Evolutionary conservation across 2,113 vertebrate genomes (phyloP), one percentile per base, ranked within the genome.

Genomic region (Rhea pennata): DNA sequence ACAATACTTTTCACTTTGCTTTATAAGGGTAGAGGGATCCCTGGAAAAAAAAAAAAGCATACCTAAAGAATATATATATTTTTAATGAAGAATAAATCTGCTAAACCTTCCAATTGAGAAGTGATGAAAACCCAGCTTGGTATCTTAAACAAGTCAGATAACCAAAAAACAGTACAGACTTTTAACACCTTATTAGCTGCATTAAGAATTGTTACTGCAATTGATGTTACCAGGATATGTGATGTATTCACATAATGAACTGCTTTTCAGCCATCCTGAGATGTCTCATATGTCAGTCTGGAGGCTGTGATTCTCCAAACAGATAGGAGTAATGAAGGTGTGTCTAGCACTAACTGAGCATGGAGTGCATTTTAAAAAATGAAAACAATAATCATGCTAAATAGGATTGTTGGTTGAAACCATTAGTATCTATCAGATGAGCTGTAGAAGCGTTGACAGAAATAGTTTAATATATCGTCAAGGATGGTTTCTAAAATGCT

Each of bases 261-360:
- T 90, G 93, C 95, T 97, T 96, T 95, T 96, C 96, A 95, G 87
- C 75, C 86, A 36, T 67, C 92, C 94, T 96, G 96, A 97, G 92
- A 85, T 97, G 97, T 96, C 96, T 96, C 96, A 96, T 96, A 96
- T 90, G 96, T 97, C 97, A 97, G 95, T 92, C 94, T 95, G 90
- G 92, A 96, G 92, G 89, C 93, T 92, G 90, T 0, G 95, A 97
- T 96, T 95, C 82, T 95, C 90, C 92, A 83, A 92, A 93, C 78
- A 94, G 97, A 96, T 97, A 97, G 94, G 95, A 96, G 93, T 96
- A 96, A 97, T 96, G 96, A 97, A 97, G 95, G 96, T 94, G 95
- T 92, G 92, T 90, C 96, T 93, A 50, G 92, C 93, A 97, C 96
- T 97, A 96, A 96, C 92, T 91, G 95, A 96, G 96, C 96, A 96